Percentiles rank a stretch among this genome's conserved stretches.
phyloP scores from a whole-genome alignment of 92 coral and sea anemone genomes.

The Nematostella vectensis region DNA sequence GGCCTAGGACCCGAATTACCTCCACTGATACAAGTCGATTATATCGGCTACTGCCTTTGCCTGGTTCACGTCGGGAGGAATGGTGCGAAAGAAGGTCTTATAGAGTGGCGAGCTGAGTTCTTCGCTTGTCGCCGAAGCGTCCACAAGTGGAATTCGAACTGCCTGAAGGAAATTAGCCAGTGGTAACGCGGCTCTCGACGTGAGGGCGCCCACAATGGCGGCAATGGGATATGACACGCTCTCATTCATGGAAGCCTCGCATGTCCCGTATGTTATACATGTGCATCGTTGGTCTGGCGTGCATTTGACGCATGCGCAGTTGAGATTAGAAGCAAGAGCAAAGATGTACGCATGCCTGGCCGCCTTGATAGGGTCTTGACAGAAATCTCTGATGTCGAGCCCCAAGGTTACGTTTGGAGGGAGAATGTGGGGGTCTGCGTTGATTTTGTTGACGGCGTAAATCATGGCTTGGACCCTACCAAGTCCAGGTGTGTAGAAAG shows the following conservation, averaged over 20 bases:
- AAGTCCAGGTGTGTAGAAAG: conserved; percentile 49
- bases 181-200: conserved; percentile 47
- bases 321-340: conserved; percentile 28
- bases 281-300: conserved; percentile 4
- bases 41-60: conserved; percentile 50
- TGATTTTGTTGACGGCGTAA: conserved; percentile 49
- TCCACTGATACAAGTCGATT: conserved; percentile 43
- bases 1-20: too few relatives aligned
- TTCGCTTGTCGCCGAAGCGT: conserved; percentile 55
- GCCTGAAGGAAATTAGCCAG: conserved; percentile 39
- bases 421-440: conserved; percentile 38
- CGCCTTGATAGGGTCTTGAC: conserved; percentile 47
- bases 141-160: conserved; percentile 38
- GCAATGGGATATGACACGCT: conserved; percentile 24
- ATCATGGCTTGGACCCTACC: conserved; percentile 64
- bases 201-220: conserved; percentile 35
- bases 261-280: background rate
- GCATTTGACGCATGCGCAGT: conserved; percentile 12
- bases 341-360: conserved; percentile 41
- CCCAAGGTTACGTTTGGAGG: conserved; percentile 46
- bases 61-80: conserved; percentile 48
- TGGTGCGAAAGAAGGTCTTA: conserved; percentile 38
- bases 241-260: background rate
- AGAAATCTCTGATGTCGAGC: conserved; percentile 67
- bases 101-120: conserved; percentile 40